Evolutionary conservation across 2,888 invertebrate genomes (phyloP).

Genomic region (Graphium colonna): DNA sequence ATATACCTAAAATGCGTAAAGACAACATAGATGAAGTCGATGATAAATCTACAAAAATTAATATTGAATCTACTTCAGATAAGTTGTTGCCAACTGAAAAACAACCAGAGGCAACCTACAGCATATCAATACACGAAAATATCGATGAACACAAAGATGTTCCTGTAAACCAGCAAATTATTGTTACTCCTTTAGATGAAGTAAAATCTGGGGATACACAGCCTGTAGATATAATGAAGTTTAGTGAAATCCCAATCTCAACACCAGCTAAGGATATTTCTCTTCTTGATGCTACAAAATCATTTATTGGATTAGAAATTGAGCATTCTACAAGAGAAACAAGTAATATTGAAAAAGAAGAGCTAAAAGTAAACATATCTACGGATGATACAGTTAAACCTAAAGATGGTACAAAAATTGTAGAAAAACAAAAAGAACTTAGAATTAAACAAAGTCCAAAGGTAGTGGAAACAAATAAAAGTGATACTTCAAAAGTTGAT

Average conservation of each 20-base stretch:
- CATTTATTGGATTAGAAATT: slow-evolving; percentile 42
- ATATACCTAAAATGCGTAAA: neutral
- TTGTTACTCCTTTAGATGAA: neutral
- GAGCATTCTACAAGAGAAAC: slow-evolving; percentile 34
- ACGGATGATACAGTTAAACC: neutral
- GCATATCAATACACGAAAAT: neutral
- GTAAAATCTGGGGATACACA: too few species aligned
- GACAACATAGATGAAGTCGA: neutral
- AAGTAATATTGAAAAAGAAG: neutral
- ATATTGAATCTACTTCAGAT: neutral
- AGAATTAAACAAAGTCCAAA: too few species aligned
- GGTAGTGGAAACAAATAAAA: too few species aligned
- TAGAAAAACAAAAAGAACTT: neutral
- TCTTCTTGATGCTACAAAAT: slow-evolving; percentile 36
- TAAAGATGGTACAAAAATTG: neutral
- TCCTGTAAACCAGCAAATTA: neutral
- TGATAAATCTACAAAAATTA: neutral
- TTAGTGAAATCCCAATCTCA: neutral
- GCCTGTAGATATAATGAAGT: neutral
- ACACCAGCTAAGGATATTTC: neutral
- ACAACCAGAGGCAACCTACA: neutral
- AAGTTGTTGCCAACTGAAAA: neutral
- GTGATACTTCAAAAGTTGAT: slow-evolving; percentile 24
- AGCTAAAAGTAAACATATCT: neutral
- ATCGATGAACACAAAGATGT: neutral